Conservation (phyloP, 2,888 invertebrate species). For the Deroplatys truncata region DNA sequence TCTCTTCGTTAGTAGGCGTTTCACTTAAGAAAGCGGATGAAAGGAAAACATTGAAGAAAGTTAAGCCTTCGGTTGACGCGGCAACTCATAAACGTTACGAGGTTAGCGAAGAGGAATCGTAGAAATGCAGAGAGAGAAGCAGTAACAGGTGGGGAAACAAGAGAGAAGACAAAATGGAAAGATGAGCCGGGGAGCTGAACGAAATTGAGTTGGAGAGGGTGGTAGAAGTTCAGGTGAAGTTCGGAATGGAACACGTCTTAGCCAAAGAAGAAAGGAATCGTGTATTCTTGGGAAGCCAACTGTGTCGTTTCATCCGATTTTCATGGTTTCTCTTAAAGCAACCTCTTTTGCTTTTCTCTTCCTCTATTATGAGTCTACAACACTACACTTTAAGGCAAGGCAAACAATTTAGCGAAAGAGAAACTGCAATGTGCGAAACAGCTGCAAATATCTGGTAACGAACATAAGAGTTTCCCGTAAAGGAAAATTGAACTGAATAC, state of each 20-base stretch:
- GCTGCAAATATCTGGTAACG: no score
- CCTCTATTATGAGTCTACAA: neutral
- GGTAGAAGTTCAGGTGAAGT: neutral
- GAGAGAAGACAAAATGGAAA: neutral
- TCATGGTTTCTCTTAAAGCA: neutral
- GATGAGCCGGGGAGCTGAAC: neutral
- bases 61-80: neutral
- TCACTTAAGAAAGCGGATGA: neutral
- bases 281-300: neutral
- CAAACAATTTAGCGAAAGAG: neutral
- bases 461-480: no score
- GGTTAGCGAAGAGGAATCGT: neutral
- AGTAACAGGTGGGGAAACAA: neutral
- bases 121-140: neutral
- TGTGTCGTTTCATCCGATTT: neutral
- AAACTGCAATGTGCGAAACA: neutral
- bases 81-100: neutral
- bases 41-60: neutral
- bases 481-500: no score
- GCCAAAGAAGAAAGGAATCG: neutral
- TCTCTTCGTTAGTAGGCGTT: neutral
- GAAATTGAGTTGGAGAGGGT: neutral
- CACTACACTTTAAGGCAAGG: neutral
- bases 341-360: neutral
- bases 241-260: neutral